A percentile compares a stretch with the other conserved stretches of the same genome.
phyloP scores from a whole-genome alignment of 2,113 vertebrate species.

The Menidia beryllina region DNA sequence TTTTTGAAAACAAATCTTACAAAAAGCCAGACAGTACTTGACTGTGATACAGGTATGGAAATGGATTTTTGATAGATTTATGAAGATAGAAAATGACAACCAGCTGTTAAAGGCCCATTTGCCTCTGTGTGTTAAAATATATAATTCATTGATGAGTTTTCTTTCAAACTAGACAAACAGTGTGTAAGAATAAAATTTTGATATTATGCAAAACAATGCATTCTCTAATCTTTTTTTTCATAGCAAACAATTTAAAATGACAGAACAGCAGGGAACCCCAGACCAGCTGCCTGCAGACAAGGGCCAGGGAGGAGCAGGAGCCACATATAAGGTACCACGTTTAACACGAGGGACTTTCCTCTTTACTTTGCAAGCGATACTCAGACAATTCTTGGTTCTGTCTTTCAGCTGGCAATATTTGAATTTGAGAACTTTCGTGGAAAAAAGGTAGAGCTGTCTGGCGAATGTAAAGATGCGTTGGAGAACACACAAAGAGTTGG shows the following conservation, averaged over 20 bases:
- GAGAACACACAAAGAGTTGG: constrained; percentile 89
- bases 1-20: background rate
- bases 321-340: constrained; percentile 86
- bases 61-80: constrained; percentile 10
- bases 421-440: constrained; percentile 91
- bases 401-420: constrained; percentile 72
- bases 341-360: background rate
- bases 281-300: constrained; percentile 88
- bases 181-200: no score
- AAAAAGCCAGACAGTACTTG: background rate
- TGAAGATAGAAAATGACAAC: background rate
- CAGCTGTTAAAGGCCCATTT: background rate
- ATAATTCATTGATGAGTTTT: background rate
- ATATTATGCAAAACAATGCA: no score
- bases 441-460: constrained; percentile 84
- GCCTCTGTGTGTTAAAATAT: no score
- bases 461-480: constrained; percentile 84
- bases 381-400: background rate
- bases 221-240: constrained; percentile 38
- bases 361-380: background rate
- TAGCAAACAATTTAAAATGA: constrained; percentile 75
- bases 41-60: constrained; percentile 5
- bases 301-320: constrained; percentile 83
- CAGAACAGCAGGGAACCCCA: constrained; percentile 84
- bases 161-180: background rate